Conservation (phyloP, 2,113 vertebrate species). For the Cervus canadensis region DNA sequence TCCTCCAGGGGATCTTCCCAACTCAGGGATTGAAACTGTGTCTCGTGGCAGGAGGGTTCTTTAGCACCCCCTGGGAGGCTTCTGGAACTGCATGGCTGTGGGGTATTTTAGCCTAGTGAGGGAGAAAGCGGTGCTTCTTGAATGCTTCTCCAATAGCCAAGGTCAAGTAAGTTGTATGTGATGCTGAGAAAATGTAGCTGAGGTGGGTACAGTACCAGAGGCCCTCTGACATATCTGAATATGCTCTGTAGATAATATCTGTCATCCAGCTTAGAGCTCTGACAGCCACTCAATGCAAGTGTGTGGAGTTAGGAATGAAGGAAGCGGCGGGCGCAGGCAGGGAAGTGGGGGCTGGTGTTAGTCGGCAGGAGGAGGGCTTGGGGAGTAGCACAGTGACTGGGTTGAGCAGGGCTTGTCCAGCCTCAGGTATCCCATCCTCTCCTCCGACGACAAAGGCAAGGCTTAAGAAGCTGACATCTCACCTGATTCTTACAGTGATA, state of each 20-base stretch:
- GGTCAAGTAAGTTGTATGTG: neutral
- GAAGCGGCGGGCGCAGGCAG: neutral
- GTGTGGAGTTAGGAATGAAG: neutral
- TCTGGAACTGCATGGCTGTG: neutral
- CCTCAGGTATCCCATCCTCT: rapidly evolving
- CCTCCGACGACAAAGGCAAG: neutral
- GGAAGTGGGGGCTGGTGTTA: neutral
- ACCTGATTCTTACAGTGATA: neutral
- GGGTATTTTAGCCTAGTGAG: neutral
- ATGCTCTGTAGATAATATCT: neutral
- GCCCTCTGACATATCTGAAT: neutral
- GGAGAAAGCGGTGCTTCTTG: neutral
- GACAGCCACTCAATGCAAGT: neutral
- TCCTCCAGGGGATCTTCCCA: neutral
- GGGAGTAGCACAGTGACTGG: rapidly evolving
- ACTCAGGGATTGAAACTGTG: neutral
- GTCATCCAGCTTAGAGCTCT: neutral
- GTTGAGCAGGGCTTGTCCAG: neutral
- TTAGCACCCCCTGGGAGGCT: neutral
- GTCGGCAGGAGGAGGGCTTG: neutral
- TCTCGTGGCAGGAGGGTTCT: neutral
- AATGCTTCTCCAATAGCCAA: neutral
- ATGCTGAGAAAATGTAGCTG: neutral
- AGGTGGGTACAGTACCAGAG: neutral
- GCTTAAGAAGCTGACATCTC: neutral